Evolutionary conservation across 2,113 vertebrate genomes (phyloP).

Genomic region (Ochotona princeps): DNA sequence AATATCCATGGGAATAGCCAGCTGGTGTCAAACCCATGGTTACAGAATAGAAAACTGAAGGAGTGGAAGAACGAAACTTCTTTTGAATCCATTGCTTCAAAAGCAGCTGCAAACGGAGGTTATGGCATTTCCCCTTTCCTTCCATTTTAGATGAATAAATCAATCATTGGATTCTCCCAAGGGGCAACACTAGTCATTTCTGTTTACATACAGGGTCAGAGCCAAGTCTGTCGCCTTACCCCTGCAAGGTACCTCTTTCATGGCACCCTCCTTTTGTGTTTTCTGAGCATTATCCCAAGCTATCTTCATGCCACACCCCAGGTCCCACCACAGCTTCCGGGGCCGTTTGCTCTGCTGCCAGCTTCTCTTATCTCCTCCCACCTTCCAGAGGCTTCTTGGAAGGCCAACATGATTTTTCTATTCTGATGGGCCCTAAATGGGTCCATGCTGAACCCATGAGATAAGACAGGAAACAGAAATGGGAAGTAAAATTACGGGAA

Average conservation of each 20-base stretch:
- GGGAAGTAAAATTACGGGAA: neutral
- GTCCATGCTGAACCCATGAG: neutral
- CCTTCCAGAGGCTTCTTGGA: neutral
- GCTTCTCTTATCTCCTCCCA: neutral
- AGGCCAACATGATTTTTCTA: neutral
- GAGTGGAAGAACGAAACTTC: neutral
- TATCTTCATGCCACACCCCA: neutral
- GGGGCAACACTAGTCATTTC: neutral
- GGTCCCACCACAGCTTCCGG: neutral
- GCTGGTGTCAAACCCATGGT: neutral
- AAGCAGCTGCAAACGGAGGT: neutral
- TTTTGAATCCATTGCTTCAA: neutral
- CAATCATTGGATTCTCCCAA: neutral
- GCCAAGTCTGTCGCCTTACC: neutral
- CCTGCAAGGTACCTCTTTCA: neutral
- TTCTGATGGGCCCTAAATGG: neutral
- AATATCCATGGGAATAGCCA: constrained; percentile 20
- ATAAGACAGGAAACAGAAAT: constrained; percentile 42
- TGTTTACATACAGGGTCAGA: neutral
- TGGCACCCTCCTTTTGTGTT: neutral
- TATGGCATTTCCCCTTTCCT: neutral
- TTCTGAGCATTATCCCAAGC: neutral
- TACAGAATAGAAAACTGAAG: neutral
- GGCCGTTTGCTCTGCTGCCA: fast-evolving
- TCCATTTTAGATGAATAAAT: neutral